phyloP scores from a whole-genome alignment of 2,888 invertebrate species.

The Drosophila mayaguana region DNA sequence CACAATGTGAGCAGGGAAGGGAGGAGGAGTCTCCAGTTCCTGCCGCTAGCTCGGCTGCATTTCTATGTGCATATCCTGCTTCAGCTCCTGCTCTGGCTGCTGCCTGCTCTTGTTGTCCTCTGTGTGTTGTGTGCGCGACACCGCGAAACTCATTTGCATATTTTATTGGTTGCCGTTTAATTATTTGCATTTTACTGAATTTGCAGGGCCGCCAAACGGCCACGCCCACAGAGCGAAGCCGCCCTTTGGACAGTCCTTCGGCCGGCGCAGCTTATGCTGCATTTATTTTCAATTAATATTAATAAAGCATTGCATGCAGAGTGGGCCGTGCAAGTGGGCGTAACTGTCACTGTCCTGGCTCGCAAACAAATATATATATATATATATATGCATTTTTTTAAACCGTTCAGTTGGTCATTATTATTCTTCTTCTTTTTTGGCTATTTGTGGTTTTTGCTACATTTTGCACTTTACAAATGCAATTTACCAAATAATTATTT shows the following conservation, averaged over 20 bases:
- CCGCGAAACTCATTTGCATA: constrained; percentile 82
- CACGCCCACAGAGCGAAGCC: constrained; percentile 27
- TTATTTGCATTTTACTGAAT: constrained; percentile 81
- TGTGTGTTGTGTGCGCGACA: constrained; percentile 35
- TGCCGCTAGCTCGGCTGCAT: background rate
- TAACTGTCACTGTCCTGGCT: background rate
- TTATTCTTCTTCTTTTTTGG: constrained; percentile 9
- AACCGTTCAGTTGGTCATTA: constrained; percentile 26
- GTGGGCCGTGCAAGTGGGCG: background rate
- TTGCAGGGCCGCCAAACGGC: constrained; percentile 44
- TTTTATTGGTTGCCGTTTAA: constrained; percentile 83
- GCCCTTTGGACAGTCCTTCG: constrained; percentile 22
- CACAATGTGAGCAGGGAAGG: constrained; percentile 16
- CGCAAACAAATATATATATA: constrained; percentile 2
- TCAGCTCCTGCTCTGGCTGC: background rate
- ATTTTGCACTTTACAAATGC: constrained; percentile 50
- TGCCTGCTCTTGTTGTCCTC: background rate
- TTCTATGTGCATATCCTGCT: constrained; percentile 16
- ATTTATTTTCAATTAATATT: constrained; percentile 81
- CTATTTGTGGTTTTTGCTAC: constrained; percentile 12
- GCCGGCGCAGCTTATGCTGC: constrained; percentile 70
- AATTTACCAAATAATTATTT: constrained; percentile 71
- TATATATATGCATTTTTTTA: constrained; percentile 25
- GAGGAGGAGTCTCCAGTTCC: background rate
- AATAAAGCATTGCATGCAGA: constrained; percentile 61